These are phyloP conservation scores for Columbina picui DNA, from an alignment of 2,113 vertebrate species.

Conservation along the genomic window DNA sequence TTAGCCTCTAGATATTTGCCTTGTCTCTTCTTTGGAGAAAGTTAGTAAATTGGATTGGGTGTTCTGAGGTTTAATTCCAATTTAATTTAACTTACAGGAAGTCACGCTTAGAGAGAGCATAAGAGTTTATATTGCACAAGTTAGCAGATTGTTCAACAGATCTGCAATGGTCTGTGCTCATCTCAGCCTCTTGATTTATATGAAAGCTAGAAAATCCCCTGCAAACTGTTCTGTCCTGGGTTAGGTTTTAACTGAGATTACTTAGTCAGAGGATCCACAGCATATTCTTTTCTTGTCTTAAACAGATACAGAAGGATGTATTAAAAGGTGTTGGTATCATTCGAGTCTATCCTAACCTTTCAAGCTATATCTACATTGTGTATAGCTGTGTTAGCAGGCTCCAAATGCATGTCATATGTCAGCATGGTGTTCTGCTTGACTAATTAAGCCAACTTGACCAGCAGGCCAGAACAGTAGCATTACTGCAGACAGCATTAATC, in stretches of 20 bases:
- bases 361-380: fast-evolving
- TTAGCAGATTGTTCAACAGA: background rate
- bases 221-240: background rate
- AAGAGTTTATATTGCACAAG: background rate
- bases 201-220: background rate
- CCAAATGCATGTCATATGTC: fast-evolving
- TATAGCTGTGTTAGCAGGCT: background rate
- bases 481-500: background rate
- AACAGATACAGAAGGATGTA: background rate
- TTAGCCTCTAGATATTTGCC: background rate
- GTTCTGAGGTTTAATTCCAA: background rate
- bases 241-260: background rate
- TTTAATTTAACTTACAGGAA: background rate
- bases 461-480: background rate
- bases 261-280: background rate
- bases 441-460: background rate
- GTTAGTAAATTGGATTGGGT: background rate
- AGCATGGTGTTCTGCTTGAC: fast-evolving
- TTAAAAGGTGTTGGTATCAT: background rate
- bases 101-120: background rate
- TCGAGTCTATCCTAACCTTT: background rate
- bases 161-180: background rate
- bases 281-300: background rate
- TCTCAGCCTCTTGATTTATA: background rate
- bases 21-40: background rate